Base-by-base conservation (phyloP, 2,888 invertebrate genomes). In the Oeneis ivallda region DNA sequence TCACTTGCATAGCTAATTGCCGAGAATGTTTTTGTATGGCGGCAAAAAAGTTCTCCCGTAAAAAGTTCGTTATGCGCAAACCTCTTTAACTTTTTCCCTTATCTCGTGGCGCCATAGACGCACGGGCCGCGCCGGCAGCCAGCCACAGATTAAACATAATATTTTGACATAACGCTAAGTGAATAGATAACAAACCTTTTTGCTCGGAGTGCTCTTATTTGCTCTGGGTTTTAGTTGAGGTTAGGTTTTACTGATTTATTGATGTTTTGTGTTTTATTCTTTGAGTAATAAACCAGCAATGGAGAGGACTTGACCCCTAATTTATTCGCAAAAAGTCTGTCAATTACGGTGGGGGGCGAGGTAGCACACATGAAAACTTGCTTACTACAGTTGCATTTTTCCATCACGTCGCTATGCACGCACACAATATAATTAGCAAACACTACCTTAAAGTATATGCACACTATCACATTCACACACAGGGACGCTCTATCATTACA, bases 151-250 rank as follows among this genome's bases (percentile, higher is more conserved):
- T 71, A 71, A 80, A 78, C 79, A 78, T 76, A 80, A 82, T 83
- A 82, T 84, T 85, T 80, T 83, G 86, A 87, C 87, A 86, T 83
- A 82, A 78, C 74, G 79, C 79, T 86, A 87, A 87, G 87, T 86
- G 79, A 79, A 73, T 68, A 83, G 87, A 86, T 87, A 88, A 85
- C 78, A 75, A 75, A 75, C 79, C 79, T 79, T 81, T 81, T 77
- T 74, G 72, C 68, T 74, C 71, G 74, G 74, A 54, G 53, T 54
- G 75, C 78, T 74, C 70, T 71, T 74, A 72, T 74, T 73, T 63
- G 62, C 60, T 59, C 57, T 68, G 43, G 56, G 32, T 66, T 66
- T 67, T 65, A 53, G 19, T 11, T 26, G 11, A 26, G 49, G 26
- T 11, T 63, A 9, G 13, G 37, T 37, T 9, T 37, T 7, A 3